phyloP scores from a whole-genome alignment of 1,140 invertebrate genomes.

The Marisa cornuarietis region DNA sequence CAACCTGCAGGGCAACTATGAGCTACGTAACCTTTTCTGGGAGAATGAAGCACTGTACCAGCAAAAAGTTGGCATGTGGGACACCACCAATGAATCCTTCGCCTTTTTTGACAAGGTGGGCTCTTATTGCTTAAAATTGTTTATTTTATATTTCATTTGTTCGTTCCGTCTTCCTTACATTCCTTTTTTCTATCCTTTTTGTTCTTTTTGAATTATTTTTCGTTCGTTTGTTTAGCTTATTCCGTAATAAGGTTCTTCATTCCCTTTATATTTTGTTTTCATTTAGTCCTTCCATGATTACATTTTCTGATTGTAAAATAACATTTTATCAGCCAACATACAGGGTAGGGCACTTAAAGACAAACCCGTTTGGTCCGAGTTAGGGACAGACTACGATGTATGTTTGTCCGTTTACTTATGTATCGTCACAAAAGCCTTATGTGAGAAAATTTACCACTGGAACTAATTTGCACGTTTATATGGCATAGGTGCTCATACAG shows the following conservation, averaged over 20 bases:
- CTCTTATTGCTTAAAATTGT: too few relatives aligned
- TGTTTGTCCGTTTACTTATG: too few relatives aligned
- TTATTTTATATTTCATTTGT: too few relatives aligned
- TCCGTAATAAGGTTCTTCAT: neutral
- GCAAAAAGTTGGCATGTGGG: constrained; percentile 19
- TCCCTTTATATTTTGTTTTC: neutral
- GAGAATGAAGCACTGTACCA: neutral
- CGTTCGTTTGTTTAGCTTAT: neutral
- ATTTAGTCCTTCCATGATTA: neutral
- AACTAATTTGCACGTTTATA: too few relatives aligned
- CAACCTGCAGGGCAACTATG: constrained; percentile 29
- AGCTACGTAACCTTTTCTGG: constrained; percentile 11
- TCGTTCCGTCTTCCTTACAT: neutral
- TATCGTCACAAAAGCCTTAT: too few relatives aligned
- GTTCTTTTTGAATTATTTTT: neutral
- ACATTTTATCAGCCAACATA: neutral
- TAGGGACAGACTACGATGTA: too few relatives aligned
- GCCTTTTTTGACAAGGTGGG: constrained; percentile 9
- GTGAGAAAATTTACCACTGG: too few relatives aligned
- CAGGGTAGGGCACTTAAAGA: too few relatives aligned
- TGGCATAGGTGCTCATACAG: too few relatives aligned
- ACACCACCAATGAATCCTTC: constrained; percentile 4
- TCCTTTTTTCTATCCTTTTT: neutral
- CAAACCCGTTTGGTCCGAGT: too few relatives aligned
- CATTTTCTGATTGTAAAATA: neutral